Conservation (phyloP, 2,797 vertebrate species). For the Lepilemur septentrionalis region DNA sequence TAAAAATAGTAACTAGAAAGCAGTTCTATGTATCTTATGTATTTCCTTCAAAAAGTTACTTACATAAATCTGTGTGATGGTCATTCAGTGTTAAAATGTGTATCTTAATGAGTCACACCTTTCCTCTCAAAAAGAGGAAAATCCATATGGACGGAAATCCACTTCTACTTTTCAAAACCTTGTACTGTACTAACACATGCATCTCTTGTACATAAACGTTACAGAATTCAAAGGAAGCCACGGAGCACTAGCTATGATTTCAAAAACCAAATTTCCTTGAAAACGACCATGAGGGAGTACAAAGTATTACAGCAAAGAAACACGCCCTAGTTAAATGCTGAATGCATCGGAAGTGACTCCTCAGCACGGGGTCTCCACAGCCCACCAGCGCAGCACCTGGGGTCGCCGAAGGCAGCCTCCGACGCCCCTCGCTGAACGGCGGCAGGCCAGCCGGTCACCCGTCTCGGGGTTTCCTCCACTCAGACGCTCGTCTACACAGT, state of each 20-base stretch:
- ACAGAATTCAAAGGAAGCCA: background rate
- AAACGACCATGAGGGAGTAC: accelerated
- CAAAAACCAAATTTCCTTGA: background rate
- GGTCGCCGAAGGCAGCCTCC: background rate
- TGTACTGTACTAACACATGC: accelerated
- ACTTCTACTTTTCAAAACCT: no score
- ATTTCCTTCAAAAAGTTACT: background rate
- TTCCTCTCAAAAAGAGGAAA: background rate
- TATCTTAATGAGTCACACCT: background rate
- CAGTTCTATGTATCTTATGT: accelerated
- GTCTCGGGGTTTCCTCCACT: background rate
- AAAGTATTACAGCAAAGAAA: accelerated
- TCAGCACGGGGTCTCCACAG: accelerated
- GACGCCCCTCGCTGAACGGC: accelerated
- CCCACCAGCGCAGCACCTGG: accelerated
- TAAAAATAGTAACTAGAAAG: background rate
- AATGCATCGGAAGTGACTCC: accelerated
- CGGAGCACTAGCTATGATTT: accelerated
- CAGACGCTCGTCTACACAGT: background rate
- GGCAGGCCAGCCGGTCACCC: background rate
- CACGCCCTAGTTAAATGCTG: background rate
- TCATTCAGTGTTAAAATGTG: background rate
- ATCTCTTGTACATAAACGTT: accelerated
- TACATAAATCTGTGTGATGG: background rate
- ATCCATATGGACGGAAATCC: background rate